Conservation (phyloP, 2,797 vertebrate genomes). For the Tenualosa ilisha region DNA sequence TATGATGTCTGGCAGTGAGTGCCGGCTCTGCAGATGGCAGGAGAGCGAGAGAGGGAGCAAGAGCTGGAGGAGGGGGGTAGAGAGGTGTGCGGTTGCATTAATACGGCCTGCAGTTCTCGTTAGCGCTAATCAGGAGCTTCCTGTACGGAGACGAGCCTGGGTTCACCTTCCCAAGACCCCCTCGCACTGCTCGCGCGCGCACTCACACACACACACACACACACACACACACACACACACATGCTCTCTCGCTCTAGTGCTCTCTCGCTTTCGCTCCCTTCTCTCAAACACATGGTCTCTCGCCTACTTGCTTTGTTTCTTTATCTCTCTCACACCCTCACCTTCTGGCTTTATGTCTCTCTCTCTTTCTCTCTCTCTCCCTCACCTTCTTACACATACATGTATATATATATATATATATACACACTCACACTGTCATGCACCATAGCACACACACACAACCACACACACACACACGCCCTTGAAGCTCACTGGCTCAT, state of each 20-base stretch:
- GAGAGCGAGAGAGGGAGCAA: not conserved
- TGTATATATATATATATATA: constrained; percentile 13
- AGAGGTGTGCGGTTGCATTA: constrained; percentile 82
- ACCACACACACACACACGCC: constrained; percentile 43
- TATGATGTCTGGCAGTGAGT: constrained; percentile 74
- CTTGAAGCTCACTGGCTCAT: constrained; percentile 43
- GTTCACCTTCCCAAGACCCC: constrained; percentile 73
- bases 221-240: constrained; percentile 40
- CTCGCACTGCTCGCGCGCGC: constrained; percentile 54
- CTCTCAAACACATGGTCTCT: not conserved
- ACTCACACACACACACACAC: constrained; percentile 35
- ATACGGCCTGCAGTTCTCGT: constrained; percentile 82
- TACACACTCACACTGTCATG: not conserved
- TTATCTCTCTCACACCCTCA: constrained; percentile 35
- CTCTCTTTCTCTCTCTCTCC: constrained; percentile 32
- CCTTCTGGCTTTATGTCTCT: constrained; percentile 27
- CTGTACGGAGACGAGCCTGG: constrained; percentile 73
- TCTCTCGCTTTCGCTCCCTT: constrained; percentile 51
- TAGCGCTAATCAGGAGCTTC: constrained; percentile 83
- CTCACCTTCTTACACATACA: constrained; percentile 13
- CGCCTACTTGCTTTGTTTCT: constrained; percentile 3
- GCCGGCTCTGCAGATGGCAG: constrained; percentile 75
- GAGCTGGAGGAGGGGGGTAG: constrained; percentile 35
- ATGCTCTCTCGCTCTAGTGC: constrained; percentile 43
- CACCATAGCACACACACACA: constrained; percentile 35